These are phyloP conservation scores for Callinectes sapidus DNA, from an alignment of 2,888 invertebrate genomes.

Conservation along the genomic window DNA sequence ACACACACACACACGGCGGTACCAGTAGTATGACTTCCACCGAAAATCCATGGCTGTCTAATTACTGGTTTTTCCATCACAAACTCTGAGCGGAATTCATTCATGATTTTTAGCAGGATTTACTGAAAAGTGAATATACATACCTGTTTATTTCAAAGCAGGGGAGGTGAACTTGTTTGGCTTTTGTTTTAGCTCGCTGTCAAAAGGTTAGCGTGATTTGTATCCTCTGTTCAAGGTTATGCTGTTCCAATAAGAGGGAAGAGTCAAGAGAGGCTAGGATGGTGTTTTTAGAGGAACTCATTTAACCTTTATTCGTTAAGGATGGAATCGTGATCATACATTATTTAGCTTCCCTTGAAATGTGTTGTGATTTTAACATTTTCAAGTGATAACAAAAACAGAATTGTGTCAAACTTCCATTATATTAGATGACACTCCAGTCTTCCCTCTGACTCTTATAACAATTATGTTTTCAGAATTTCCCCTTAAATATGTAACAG, in stretches of 20 bases:
- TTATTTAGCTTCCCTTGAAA: neutral
- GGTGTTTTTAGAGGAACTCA: neutral
- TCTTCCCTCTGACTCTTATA: too few relatives aligned
- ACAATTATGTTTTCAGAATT: too few relatives aligned
- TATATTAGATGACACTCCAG: too few relatives aligned
- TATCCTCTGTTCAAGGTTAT: neutral
- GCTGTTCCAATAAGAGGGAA: neutral
- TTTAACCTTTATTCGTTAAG: neutral
- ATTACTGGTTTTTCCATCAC: neutral
- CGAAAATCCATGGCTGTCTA: neutral
- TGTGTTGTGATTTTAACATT: neutral
- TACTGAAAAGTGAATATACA: neutral
- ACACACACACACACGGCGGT: neutral
- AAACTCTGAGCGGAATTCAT: conserved; percentile 5
- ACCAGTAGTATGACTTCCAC: neutral
- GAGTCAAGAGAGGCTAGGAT: neutral
- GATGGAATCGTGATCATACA: too few relatives aligned
- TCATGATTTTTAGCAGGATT: neutral
- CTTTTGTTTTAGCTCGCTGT: neutral
- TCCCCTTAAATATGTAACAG: too few relatives aligned
- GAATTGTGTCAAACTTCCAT: neutral
- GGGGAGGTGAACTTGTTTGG: neutral
- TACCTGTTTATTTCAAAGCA: neutral
- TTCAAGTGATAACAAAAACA: neutral
- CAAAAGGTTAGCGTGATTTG: neutral